Evolutionary conservation across 1,140 invertebrate species (phyloP).

Genomic region (Uloborus diversus): DNA sequence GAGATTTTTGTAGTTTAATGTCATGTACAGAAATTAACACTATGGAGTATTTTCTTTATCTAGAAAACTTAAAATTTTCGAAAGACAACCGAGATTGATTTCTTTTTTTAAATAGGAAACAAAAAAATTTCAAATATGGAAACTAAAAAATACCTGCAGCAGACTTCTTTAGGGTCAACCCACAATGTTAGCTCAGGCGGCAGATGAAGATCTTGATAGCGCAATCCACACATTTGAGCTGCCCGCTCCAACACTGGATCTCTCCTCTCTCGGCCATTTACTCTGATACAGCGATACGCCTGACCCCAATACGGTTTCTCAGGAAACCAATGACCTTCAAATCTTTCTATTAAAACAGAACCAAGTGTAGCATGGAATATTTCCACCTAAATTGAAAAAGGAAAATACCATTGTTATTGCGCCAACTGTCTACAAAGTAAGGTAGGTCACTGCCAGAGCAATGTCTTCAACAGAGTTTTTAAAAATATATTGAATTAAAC

Average conservation of each 20-base stretch:
- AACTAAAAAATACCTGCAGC: conserved; percentile 74
- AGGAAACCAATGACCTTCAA: conserved; percentile 79
- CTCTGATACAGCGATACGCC: conserved; percentile 78
- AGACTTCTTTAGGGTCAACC: conserved; percentile 81
- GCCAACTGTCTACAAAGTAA: too few species aligned
- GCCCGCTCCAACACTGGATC: conserved; percentile 75
- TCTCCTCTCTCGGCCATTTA: conserved; percentile 74
- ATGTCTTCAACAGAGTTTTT: conserved; percentile 58
- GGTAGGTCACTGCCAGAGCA: conserved; percentile 68
- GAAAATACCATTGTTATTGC: too few species aligned
- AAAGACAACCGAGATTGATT: too few species aligned
- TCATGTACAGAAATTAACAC: too few species aligned
- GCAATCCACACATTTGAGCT: conserved; percentile 74
- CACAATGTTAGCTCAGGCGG: conserved; percentile 78
- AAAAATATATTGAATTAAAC: conserved; percentile 34
- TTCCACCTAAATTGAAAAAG: too few species aligned
- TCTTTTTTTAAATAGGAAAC: too few species aligned
- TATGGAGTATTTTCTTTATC: too few species aligned
- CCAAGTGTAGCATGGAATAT: conserved; percentile 65
- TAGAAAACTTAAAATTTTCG: too few species aligned
- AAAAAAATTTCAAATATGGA: too few species aligned
- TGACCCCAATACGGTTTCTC: conserved; percentile 78
- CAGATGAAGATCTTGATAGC: conserved; percentile 74
- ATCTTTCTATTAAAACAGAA: conserved; percentile 70
- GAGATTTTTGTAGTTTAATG: too few species aligned